A percentile compares a stretch with the other conserved stretches of the same genome.
These are phyloP conservation scores for Plectrocnemia conspersa DNA, from an alignment of 1,140 invertebrate species.

Conservation along the genomic window DNA sequence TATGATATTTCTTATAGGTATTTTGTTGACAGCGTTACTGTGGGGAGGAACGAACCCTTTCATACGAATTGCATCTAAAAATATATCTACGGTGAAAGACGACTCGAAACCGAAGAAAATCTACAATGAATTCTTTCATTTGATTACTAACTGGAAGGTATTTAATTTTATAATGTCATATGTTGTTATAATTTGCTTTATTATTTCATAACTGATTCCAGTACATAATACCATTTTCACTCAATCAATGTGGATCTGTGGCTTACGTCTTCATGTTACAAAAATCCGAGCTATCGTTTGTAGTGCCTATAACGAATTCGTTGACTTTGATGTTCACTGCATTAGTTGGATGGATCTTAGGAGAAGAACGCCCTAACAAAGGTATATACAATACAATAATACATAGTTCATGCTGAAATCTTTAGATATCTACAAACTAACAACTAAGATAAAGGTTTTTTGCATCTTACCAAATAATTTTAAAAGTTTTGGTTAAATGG, in stretches of 20 bases:
- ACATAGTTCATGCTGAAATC: background rate
- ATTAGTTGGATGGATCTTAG: conserved; percentile 54
- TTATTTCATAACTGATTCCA: conserved; percentile 42
- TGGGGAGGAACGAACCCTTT: conserved; percentile 69
- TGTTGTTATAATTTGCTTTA: no score
- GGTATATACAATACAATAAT: conserved; percentile 38
- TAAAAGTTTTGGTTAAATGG: no score
- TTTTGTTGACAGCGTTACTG: no score
- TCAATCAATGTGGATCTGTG: conserved; percentile 61
- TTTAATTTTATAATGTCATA: background rate
- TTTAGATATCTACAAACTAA: background rate
- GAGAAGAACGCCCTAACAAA: conserved; percentile 50
- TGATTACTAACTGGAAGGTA: conserved; percentile 57
- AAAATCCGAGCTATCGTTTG: conserved; percentile 54
- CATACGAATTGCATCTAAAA: conserved; percentile 58
- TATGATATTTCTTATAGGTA: no score
- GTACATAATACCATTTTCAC: conserved; percentile 58
- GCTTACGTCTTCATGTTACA: conserved; percentile 57
- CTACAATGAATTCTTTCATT: conserved; percentile 54
- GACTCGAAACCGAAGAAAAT: conserved; percentile 43
- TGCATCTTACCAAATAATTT: background rate
- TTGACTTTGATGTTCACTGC: conserved; percentile 62
- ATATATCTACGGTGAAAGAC: conserved; percentile 52
- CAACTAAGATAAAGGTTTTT: background rate
- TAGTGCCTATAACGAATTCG: conserved; percentile 62